Conservation (phyloP, 2,888 invertebrate species). For the Apodemia mormo region DNA sequence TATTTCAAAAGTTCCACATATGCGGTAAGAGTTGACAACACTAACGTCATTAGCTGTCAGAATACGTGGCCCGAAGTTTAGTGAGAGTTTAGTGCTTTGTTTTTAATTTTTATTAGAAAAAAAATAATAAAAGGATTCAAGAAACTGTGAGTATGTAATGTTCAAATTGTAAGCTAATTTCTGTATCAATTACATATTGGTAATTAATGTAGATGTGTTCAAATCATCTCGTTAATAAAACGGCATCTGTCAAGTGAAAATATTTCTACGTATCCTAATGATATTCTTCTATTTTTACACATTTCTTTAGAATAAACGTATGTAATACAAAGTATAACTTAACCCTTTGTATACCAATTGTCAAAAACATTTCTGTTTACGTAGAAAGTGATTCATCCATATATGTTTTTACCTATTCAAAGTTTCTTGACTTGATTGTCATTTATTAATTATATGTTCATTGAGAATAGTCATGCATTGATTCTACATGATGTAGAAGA, state of each 20-base stretch:
- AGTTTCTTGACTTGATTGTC: neutral
- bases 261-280: slow-evolving; percentile 28
- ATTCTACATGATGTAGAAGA: neutral
- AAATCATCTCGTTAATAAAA: slow-evolving; percentile 35
- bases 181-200: neutral
- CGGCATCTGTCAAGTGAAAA: slow-evolving; percentile 60
- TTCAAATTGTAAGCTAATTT: slow-evolving; percentile 31
- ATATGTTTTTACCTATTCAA: neutral
- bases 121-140: slow-evolving; percentile 53
- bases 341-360: neutral
- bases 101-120: slow-evolving; percentile 72
- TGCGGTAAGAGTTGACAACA: slow-evolving; percentile 70
- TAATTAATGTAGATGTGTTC: too few relatives aligned
- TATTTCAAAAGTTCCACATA: slow-evolving; percentile 79
- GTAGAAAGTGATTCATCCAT: neutral
- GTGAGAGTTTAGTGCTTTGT: slow-evolving; percentile 66
- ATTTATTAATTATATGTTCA: neutral
- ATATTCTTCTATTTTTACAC: slow-evolving; percentile 21
- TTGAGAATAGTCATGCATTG: neutral
- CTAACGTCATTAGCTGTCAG: slow-evolving; percentile 47
- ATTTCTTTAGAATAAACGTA: slow-evolving; percentile 20
- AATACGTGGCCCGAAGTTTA: slow-evolving; percentile 77
- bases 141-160: slow-evolving; percentile 64
- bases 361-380: neutral
- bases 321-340: neutral